phyloP scores from a whole-genome alignment of 2,797 vertebrate genomes.

The Scomberomorus guttatus region DNA sequence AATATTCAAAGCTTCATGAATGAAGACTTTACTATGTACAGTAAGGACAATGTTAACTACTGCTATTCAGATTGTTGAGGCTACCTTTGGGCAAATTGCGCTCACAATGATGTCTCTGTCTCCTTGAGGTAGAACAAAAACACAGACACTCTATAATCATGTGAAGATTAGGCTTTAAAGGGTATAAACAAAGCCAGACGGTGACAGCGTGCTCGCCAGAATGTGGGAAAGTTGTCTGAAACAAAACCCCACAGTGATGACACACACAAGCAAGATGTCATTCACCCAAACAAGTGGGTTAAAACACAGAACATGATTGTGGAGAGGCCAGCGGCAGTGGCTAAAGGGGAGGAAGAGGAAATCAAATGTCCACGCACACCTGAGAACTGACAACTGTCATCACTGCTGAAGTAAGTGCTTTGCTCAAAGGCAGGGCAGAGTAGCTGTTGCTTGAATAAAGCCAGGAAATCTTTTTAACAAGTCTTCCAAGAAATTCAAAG shows the following conservation, averaged over 20 bases:
- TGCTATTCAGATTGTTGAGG: slow-evolving; percentile 23
- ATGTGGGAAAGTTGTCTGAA: slow-evolving; percentile 75
- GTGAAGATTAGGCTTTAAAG: slow-evolving; percentile 66
- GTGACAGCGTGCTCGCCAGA: slow-evolving; percentile 58
- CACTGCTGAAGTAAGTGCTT: background rate
- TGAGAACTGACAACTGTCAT: background rate
- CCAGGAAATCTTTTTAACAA: slow-evolving; percentile 11
- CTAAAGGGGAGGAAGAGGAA: background rate
- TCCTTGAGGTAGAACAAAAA: slow-evolving; percentile 71
- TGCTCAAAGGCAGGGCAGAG: background rate
- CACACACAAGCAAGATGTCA: slow-evolving; percentile 19
- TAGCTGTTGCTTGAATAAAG: background rate
- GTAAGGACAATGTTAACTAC: background rate
- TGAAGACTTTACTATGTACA: background rate
- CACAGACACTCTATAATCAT: slow-evolving; percentile 80
- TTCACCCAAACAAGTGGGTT: slow-evolving; percentile 26
- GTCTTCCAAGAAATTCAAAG: background rate
- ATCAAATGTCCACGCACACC: background rate
- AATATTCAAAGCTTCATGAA: background rate
- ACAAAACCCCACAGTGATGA: slow-evolving; percentile 45
- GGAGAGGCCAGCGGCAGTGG: background rate
- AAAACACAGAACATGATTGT: background rate
- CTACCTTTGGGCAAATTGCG: slow-evolving; percentile 24
- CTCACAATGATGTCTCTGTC: slow-evolving; percentile 70
- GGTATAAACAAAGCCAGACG: slow-evolving; percentile 74